Conservation (phyloP, 2,888 invertebrate genomes). For the Zaprionus lineosus region DNA sequence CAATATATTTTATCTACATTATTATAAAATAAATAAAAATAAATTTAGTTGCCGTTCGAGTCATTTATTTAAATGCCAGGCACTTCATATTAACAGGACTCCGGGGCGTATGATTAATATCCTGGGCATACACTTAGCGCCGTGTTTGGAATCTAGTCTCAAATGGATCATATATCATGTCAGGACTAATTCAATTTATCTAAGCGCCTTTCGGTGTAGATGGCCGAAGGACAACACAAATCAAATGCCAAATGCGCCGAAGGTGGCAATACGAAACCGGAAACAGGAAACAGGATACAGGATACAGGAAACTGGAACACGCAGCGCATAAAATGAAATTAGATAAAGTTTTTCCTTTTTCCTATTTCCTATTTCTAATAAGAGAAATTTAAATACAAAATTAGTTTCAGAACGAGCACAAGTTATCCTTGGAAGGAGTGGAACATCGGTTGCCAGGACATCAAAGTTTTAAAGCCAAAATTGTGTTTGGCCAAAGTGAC, state of each 20-base stretch:
- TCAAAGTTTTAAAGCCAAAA: slow-evolving; percentile 25
- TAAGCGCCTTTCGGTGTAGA: slow-evolving; percentile 52
- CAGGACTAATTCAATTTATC: slow-evolving; percentile 59
- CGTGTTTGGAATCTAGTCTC: slow-evolving; percentile 2
- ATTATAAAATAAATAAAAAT: too few species aligned
- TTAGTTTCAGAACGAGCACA: background rate
- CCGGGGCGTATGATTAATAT: slow-evolving; percentile 41
- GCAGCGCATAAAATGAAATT: slow-evolving; percentile 19
- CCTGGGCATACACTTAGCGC: slow-evolving; percentile 15
- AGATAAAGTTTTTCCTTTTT: too few species aligned
- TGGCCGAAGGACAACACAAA: slow-evolving; percentile 34
- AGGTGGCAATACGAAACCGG: too few species aligned
- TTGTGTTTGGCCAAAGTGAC: slow-evolving; percentile 19
- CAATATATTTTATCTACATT: too few species aligned
- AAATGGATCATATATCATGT: slow-evolving; percentile 55
- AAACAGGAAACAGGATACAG: too few species aligned
- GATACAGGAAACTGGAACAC: too few species aligned
- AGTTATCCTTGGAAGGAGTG: too few species aligned
- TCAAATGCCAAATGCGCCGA: slow-evolving; percentile 18
- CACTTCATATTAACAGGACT: background rate
- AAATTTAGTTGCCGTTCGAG: too few species aligned
- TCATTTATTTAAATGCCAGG: slow-evolving; percentile 10
- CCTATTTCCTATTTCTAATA: background rate
- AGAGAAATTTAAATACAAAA: slow-evolving; percentile 14
- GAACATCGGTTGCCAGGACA: too few species aligned